Conservation (phyloP, 2,113 vertebrate genomes). For the Conger conger region DNA sequence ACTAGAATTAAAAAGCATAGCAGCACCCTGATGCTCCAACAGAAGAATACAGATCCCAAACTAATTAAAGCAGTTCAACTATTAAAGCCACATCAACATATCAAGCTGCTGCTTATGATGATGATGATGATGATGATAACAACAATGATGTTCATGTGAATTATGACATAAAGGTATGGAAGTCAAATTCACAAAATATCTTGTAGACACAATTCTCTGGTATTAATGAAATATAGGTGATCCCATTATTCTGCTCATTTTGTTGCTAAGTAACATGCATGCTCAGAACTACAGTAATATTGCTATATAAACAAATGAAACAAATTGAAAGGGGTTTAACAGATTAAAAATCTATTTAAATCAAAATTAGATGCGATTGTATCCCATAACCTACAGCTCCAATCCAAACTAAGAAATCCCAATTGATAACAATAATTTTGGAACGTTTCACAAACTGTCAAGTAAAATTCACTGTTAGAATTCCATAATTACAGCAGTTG, state of each 20-base stretch:
- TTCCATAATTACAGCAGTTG: neutral
- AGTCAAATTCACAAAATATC: neutral
- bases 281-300: neutral
- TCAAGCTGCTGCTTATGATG: neutral
- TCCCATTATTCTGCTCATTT: neutral
- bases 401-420: neutral
- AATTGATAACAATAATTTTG: no score
- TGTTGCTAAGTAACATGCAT: neutral
- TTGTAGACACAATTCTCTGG: neutral
- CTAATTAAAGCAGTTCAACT: neutral
- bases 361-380: neutral
- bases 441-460: neutral
- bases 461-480: neutral
- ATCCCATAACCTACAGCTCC: neutral
- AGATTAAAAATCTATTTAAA: neutral
- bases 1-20: neutral
- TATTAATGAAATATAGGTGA: neutral
- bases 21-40: neutral
- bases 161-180: neutral
- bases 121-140: neutral
- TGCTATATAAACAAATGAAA: neutral
- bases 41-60: neutral
- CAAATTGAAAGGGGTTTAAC: neutral
- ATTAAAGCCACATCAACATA: neutral
- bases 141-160: neutral